Percentiles rank a stretch among this genome's conserved stretches.
Evolutionary conservation across 1,140 invertebrate species (phyloP).

Genomic region (Centruroides sculpturatus): DNA sequence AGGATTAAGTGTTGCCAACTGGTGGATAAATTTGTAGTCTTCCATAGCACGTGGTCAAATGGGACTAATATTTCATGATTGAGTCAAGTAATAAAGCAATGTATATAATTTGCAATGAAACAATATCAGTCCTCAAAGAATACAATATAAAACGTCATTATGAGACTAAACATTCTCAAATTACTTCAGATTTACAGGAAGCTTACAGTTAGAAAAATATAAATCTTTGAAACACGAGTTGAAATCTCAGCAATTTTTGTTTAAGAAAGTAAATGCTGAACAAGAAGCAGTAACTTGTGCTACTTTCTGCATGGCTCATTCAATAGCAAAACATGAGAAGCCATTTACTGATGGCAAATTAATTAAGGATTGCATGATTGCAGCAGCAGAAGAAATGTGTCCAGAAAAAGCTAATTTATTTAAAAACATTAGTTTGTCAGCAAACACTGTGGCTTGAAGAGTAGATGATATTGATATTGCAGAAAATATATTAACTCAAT

Average conservation of each 20-base stretch:
- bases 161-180: slow-evolving; percentile 13
- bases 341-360: slow-evolving; percentile 24
- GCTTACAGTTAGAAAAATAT: slow-evolving; percentile 20
- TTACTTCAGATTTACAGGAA: slow-evolving; percentile 5
- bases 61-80: not conserved
- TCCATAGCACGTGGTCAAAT: too few species aligned
- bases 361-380: slow-evolving; percentile 25
- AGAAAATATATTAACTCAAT: not conserved
- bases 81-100: not conserved
- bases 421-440: slow-evolving; percentile 11
- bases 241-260: slow-evolving; percentile 22
- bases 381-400: slow-evolving; percentile 24
- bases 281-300: slow-evolving; percentile 21
- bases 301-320: slow-evolving; percentile 17
- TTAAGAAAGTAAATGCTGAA: slow-evolving; percentile 16
- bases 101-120: not conserved
- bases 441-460: slow-evolving; percentile 5
- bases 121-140: slow-evolving; percentile 18
- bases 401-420: slow-evolving; percentile 18
- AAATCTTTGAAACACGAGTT: slow-evolving; percentile 18
- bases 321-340: slow-evolving; percentile 22
- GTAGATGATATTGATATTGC: not conserved
- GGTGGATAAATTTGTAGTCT: too few species aligned
- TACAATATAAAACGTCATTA: slow-evolving; percentile 24
- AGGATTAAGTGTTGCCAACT: too few species aligned